A percentile compares a stretch with the other conserved stretches of the same genome.
phyloP scores from a whole-genome alignment of 2,113 vertebrate species.

The Leuciscus idus region DNA sequence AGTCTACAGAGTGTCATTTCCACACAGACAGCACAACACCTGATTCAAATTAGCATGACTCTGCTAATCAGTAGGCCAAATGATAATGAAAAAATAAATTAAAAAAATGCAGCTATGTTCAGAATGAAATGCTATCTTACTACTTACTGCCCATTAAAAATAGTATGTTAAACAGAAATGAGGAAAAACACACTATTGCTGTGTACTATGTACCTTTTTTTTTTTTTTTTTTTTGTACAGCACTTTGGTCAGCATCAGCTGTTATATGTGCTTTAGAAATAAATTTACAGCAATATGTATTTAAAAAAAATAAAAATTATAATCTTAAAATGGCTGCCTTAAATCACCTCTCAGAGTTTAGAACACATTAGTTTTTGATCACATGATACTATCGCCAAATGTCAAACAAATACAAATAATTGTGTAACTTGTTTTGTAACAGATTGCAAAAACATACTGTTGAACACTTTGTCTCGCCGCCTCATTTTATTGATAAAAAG shows the following conservation, averaged over 20 bases:
- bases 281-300: too few species aligned
- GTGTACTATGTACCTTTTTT: too few species aligned
- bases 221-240: too few species aligned
- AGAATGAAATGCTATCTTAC: too few species aligned
- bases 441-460: background rate
- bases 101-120: background rate
- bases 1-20: background rate
- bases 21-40: background rate
- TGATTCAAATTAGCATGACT: conserved; percentile 5
- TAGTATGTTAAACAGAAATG: background rate
- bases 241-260: too few species aligned
- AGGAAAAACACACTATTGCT: too few species aligned
- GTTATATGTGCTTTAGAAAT: too few species aligned
- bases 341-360: background rate
- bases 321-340: background rate
- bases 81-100: too few species aligned
- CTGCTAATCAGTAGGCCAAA: background rate
- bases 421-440: conserved; percentile 8
- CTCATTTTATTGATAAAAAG: background rate
- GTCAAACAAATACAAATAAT: conserved; percentile 6
- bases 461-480: background rate
- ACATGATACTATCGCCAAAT: background rate
- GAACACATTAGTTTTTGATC: background rate
- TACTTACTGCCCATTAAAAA: background rate
- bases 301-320: too few species aligned